Evolutionary conservation across 1,140 invertebrate species (phyloP), one percentile per base, ranked within the genome.

Genomic region (Diabrotica undecimpunctata): DNA sequence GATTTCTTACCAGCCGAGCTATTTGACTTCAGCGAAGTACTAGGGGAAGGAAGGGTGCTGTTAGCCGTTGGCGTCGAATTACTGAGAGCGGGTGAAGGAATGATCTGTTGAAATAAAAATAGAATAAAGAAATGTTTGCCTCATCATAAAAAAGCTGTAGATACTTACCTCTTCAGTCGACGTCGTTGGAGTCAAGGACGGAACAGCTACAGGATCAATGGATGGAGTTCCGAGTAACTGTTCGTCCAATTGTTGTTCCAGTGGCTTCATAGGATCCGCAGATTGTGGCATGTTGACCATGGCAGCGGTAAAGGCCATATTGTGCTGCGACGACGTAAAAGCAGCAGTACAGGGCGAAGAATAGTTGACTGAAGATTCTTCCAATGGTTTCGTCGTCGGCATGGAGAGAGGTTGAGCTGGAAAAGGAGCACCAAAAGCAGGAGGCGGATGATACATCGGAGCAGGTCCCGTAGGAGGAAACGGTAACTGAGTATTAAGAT

Each of bases 301-400:
- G 0, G 88, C 86, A 6, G 88, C 87, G 5, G 88, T 90, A 2
- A 91, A 75, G 0, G 88, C 89, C 82, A 91, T 88, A 72, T 91
- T 90, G 74, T 90, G 87, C 52, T 88, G 86, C 5, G 88, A 91
- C 11, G 89, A 86, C 6, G 90, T 90, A 73, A 92, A 92, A 7
- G 88, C 84, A 5, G 91, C 90, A 5, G 85, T 86, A 79, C 88
- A 88, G 0, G 87, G 79, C 11, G 85, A 83, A 76, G 81, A 69
- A 79, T 76, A 71, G 76, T 73, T 61, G 76, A 72, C 61, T 75
- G 82, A 67, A 46, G 73, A 70, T 41, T 87, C 85, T 14, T 86
- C 83, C 13, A 81, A 72, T 0, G 83, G 79, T 72, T 87, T 86
- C 10, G 80, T 75, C n/a, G 83, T 77, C 14, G 82, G 80, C 61